These are phyloP conservation scores for Marmota flaviventris DNA, from an alignment of 2,113 vertebrate genomes.

Conservation along the genomic window DNA sequence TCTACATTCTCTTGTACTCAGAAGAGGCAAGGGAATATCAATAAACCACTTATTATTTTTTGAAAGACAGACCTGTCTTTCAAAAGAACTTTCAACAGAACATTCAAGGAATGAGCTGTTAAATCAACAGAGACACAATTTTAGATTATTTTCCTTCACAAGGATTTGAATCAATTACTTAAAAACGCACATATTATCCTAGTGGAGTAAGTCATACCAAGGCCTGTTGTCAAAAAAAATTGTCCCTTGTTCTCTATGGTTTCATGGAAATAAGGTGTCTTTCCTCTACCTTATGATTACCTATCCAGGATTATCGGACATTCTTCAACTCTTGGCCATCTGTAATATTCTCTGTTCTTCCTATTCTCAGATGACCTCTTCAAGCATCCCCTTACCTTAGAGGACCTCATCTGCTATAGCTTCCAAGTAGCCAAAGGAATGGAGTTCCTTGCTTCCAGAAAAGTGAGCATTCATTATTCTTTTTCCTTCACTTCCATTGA, in stretches of 20 bases:
- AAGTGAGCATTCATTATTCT: slow-evolving; percentile 87
- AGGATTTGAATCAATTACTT: not conserved
- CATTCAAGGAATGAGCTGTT: not conserved
- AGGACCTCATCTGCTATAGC: slow-evolving; percentile 97
- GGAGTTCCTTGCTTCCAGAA: slow-evolving; percentile 97
- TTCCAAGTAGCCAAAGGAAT: slow-evolving; percentile 98
- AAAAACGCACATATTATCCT: not conserved
- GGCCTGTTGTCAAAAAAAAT: not conserved
- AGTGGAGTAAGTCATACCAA: not conserved
- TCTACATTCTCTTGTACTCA: not conserved
- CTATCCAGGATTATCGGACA: not conserved
- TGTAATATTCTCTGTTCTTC: slow-evolving; percentile 60
- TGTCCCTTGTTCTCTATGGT: not conserved
- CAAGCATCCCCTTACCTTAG: slow-evolving; percentile 94
- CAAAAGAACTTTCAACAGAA: not conserved
- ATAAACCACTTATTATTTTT: too few species aligned
- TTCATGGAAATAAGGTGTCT: not conserved
- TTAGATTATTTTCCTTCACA: not conserved
- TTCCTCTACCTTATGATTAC: too few species aligned
- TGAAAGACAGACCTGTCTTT: not conserved
- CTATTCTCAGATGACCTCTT: slow-evolving; percentile 95
- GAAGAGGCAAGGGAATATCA: not conserved
- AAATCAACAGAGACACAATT: not conserved
- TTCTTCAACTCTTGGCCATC: not conserved
- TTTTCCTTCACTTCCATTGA: not conserved